These are phyloP conservation scores for Platyrinchus mystaceus DNA, from an alignment of 2,797 vertebrate species.

Conservation along the genomic window DNA sequence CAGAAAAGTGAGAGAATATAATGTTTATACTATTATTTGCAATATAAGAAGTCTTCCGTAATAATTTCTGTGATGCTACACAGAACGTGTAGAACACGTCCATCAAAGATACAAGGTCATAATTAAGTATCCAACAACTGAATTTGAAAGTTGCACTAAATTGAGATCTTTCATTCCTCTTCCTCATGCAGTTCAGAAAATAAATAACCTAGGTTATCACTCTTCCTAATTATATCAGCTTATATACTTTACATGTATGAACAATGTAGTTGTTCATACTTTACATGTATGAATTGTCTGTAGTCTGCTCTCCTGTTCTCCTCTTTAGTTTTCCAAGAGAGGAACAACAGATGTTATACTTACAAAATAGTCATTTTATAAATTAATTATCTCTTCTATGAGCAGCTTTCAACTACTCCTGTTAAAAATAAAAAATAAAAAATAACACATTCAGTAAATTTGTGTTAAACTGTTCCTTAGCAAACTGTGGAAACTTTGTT, in stretches of 20 bases:
- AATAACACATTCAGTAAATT: neutral
- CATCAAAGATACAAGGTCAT: neutral
- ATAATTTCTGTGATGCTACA: neutral
- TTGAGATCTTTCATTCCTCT: neutral
- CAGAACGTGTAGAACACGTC: neutral
- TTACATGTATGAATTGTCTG: neutral
- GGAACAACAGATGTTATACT: neutral
- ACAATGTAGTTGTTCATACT: neutral
- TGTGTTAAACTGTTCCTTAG: neutral
- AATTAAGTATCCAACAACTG: neutral
- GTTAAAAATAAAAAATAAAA: neutral
- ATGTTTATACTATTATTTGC: neutral
- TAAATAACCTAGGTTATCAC: neutral
- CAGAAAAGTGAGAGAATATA: neutral
- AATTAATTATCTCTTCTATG: neutral
- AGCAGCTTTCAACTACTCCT: neutral
- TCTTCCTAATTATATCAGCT: neutral
- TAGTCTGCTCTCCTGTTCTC: neutral
- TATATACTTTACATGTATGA: neutral
- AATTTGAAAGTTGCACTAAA: neutral
- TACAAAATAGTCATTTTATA: neutral
- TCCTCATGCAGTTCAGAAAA: neutral
- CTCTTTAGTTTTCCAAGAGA: neutral
- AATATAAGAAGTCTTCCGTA: neutral
- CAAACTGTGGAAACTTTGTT: neutral